Evolutionary conservation across 2,888 invertebrate species (phyloP), one percentile per base, ranked within the genome.

Genomic region (Helobdella robusta): DNA sequence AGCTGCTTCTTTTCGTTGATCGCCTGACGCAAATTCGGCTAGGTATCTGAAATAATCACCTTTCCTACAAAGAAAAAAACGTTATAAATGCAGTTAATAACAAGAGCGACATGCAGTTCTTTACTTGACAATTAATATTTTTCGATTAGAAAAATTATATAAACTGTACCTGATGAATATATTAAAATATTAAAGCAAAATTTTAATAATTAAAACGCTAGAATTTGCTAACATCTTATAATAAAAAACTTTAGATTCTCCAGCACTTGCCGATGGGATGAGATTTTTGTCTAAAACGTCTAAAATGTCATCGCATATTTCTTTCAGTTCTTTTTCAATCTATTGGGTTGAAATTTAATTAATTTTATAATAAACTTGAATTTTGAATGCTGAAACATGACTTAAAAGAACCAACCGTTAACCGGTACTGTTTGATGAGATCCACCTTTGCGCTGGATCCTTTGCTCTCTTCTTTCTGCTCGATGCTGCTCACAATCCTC

Each of bases 211-310:
- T 58, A 20, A 61, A 44, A 40, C n/a, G n/a, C n/a, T n/a, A n/a
- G n/a, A n/a, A n/a, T n/a, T n/a, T n/a, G n/a, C 87, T 86, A 88
- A 93, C 95, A 95, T 95, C 87, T 95, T 97, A 82, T 93, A 93
- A 84, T 95, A 97, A 69, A 80, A 80, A 28, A 92, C 92, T 86
- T 90, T 93, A 74, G 92, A 92, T 85, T 95, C 95, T 76, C 92
- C 94, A 75, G 89, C 87, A 74, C 88, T 87, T 75, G 93, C 91
- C 80, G 87, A 87, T 74, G 91, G 90, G 81, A 95, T 92, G 79
- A 97, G 86, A 83, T 92, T 89, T 80, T 93, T 91, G 83, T 94
- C 92, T 77, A 97, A 84, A 74, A 95, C 91, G 79, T 85, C 85
- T 75, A 95, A 85, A 77, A 97, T 94, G 83, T 95, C 94, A 73